Evolutionary conservation across 2,888 invertebrate species (phyloP).

Genomic region (Hydropsyche betteni): DNA sequence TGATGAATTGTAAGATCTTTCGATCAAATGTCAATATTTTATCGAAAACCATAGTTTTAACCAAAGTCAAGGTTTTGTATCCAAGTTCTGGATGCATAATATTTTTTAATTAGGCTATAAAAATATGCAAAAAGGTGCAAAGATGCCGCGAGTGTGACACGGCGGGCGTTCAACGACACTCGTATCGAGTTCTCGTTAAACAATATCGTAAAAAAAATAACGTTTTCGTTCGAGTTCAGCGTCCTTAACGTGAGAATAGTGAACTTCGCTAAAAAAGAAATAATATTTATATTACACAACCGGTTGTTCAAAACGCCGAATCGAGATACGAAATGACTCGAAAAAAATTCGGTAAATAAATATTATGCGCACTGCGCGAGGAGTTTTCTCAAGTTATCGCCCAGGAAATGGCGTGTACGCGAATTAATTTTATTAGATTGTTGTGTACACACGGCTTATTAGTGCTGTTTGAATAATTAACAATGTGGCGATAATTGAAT

Average conservation of each 20-base stretch:
- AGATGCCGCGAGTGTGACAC: too few relatives aligned
- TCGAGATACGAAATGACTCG: background rate
- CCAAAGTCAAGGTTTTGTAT: too few relatives aligned
- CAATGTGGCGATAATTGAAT: slow-evolving; percentile 7
- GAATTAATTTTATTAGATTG: slow-evolving; percentile 7
- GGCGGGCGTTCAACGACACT: too few relatives aligned
- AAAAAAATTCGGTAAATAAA: slow-evolving; percentile 24
- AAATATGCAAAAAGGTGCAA: too few relatives aligned
- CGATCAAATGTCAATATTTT: too few relatives aligned
- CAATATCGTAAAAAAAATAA: background rate
- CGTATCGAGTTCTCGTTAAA: too few relatives aligned
- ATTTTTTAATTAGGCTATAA: too few relatives aligned
- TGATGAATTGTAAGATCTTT: too few relatives aligned
- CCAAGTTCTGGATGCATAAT: too few relatives aligned
- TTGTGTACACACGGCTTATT: slow-evolving; percentile 8
- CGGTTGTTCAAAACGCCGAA: slow-evolving; percentile 11
- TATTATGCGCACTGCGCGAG: background rate
- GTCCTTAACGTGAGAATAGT: slow-evolving; percentile 28
- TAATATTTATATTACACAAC: slow-evolving; percentile 20
- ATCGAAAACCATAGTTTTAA: too few relatives aligned
- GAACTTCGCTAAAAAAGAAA: slow-evolving; percentile 20
- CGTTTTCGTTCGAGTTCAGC: slow-evolving; percentile 26
- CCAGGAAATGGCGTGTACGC: slow-evolving; percentile 24
- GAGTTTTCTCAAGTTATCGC: background rate
- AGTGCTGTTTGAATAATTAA: slow-evolving; percentile 22